Conservation (phyloP, 35 echinoderm and acorn worm species). For the Ptychodera flava region DNA sequence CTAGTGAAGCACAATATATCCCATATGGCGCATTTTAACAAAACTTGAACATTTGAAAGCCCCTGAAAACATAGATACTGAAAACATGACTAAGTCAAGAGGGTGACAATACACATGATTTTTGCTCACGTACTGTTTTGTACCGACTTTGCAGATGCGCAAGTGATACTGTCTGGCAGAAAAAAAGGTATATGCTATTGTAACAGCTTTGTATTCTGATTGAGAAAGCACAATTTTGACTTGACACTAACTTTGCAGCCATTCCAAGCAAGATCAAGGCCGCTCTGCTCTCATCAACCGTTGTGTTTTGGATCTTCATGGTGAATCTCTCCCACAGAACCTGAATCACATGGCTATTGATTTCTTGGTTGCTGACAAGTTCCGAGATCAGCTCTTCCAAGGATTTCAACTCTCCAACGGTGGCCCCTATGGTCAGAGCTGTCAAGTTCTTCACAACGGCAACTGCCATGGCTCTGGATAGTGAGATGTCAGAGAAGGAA, state of each 20-base stretch:
- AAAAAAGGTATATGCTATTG: no score
- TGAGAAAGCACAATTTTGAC: not conserved
- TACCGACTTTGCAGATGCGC: no score
- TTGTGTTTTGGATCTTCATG: constrained; percentile 64
- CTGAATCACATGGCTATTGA: constrained; percentile 69
- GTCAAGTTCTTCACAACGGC: constrained; percentile 79
- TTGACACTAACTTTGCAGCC: constrained; percentile 70
- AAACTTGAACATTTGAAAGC: no score
- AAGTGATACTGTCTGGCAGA: no score
- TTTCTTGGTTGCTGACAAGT: constrained; percentile 67
- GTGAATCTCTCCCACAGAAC: constrained; percentile 95
- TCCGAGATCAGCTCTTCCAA: constrained; percentile 83
- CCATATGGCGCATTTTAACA: no score
- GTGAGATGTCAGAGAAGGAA: no score
- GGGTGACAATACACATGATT: no score
- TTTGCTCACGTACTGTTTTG: no score
- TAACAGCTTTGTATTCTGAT: no score
- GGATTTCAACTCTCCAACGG: constrained; percentile 82
- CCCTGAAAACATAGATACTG: no score
- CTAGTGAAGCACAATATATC: no score
- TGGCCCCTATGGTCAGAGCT: constrained; percentile 71
- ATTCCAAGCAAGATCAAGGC: constrained; percentile 79
- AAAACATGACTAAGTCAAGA: no score
- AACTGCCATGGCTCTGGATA: constrained; percentile 50
- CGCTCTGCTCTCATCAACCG: constrained; percentile 56